Evolutionary conservation across 2,113 vertebrate genomes (phyloP).

Genomic region (Zosterops lateralis): DNA sequence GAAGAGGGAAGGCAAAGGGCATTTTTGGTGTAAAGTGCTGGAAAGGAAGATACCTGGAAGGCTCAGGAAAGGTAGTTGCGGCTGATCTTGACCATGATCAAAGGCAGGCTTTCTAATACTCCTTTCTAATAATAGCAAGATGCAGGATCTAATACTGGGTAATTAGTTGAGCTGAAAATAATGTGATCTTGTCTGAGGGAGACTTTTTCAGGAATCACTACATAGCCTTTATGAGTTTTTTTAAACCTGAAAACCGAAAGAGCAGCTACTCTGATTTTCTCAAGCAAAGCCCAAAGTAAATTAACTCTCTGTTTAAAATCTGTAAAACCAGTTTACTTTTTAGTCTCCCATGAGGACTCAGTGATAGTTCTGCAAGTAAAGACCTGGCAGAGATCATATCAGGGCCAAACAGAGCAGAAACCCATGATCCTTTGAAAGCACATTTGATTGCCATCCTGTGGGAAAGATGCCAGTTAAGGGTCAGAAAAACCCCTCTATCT

Average conservation of each 20-base stretch:
- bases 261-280: neutral
- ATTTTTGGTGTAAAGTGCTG: neutral
- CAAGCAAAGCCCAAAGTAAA: neutral
- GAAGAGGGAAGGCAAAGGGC: neutral
- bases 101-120: neutral
- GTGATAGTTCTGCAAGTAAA: neutral
- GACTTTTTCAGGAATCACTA: neutral
- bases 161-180: neutral
- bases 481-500: neutral
- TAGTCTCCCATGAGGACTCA: neutral
- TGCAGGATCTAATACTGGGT: neutral
- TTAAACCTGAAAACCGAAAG: neutral
- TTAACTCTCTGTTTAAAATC: neutral
- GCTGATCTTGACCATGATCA: neutral
- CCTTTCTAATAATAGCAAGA: neutral
- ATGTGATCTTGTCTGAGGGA: neutral
- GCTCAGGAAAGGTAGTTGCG: neutral
- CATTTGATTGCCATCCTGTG: neutral
- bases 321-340: neutral
- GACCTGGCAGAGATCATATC: neutral
- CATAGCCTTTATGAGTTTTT: neutral
- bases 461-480: neutral
- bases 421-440: neutral
- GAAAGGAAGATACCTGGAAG: neutral
- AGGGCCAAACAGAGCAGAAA: neutral